These are phyloP conservation scores for Pseudomugil tenellus DNA, from an alignment of 2,797 vertebrate genomes.

Conservation along the genomic window DNA sequence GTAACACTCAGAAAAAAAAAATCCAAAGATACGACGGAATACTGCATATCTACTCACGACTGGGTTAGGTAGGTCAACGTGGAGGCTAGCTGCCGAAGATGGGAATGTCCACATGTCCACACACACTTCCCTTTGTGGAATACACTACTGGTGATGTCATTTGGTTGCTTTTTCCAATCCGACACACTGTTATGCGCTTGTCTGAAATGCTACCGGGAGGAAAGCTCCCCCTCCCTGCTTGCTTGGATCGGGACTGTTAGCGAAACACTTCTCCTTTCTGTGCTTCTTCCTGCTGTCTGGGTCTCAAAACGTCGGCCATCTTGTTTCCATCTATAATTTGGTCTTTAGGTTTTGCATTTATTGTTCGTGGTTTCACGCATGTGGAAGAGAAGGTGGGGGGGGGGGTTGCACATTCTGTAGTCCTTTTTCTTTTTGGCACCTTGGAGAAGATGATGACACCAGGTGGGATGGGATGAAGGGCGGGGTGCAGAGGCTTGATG, in stretches of 20 bases:
- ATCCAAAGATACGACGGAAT: conserved; percentile 91
- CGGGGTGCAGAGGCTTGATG: conserved; percentile 56
- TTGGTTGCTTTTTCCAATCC: conserved; percentile 34
- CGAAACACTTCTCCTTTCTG: conserved; percentile 66
- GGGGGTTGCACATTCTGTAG: conserved; percentile 78
- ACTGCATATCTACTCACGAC: conserved; percentile 91
- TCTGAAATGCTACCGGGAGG: conserved; percentile 73
- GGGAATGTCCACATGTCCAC: conserved; percentile 84
- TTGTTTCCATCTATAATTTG: conserved; percentile 52
- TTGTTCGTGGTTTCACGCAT: conserved; percentile 44
- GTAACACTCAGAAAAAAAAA: conserved; percentile 82
- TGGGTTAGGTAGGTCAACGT: conserved; percentile 84
- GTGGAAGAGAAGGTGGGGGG: conserved; percentile 24
- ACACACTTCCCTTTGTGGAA: conserved; percentile 83
- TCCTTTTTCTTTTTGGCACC: conserved; percentile 92
- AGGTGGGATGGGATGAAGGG: conserved; percentile 34
- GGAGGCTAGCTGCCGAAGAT: conserved; percentile 92
- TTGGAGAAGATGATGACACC: conserved; percentile 77
- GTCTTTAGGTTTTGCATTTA: conserved; percentile 64
- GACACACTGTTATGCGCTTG: conserved; percentile 73
- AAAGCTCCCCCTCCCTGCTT: conserved; percentile 19
- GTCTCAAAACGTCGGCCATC: conserved; percentile 78
- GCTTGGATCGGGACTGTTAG: conserved; percentile 24
- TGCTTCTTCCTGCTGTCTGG: conserved; percentile 78
- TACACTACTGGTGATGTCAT: conserved; percentile 69